Conservation (phyloP, 2,113 vertebrate species). For the Alethe castanea region DNA sequence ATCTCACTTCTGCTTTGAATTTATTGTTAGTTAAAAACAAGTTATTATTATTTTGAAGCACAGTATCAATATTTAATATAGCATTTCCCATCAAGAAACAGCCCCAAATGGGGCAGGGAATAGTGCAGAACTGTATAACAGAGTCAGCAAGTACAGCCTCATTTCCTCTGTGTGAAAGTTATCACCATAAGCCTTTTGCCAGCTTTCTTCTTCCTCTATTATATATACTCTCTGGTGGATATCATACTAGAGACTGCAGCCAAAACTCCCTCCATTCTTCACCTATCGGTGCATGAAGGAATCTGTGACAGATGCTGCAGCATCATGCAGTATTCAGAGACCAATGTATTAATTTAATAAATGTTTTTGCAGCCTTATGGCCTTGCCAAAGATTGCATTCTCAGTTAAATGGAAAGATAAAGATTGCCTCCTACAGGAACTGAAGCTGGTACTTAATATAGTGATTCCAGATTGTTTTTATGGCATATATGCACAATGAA, state of each 20-base stretch:
- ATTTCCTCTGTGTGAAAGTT: not conserved
- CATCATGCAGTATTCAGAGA: conserved; percentile 20
- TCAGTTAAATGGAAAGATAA: not conserved
- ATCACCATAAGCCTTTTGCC: not conserved
- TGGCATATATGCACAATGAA: not conserved
- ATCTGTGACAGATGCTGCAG: not conserved
- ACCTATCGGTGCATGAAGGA: conserved; percentile 10
- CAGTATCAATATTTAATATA: not conserved
- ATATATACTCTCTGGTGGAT: not conserved
- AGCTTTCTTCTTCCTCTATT: not conserved
- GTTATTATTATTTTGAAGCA: not conserved
- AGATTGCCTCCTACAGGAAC: not conserved
- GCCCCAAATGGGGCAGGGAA: not conserved
- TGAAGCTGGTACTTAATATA: not conserved
- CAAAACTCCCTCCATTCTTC: conserved; percentile 25
- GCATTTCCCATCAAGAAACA: not conserved
- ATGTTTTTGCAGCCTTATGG: not conserved
- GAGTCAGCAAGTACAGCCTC: not conserved
- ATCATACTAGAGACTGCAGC: not conserved
- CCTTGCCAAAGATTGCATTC: not conserved
- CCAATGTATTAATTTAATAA: conserved; percentile 16
- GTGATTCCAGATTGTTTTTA: not conserved
- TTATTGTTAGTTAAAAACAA: not conserved
- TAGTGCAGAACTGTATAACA: not conserved
- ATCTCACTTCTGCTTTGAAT: not conserved